phyloP scores from a whole-genome alignment of 2,113 vertebrate species.

The Edolisoma coerulescens region DNA sequence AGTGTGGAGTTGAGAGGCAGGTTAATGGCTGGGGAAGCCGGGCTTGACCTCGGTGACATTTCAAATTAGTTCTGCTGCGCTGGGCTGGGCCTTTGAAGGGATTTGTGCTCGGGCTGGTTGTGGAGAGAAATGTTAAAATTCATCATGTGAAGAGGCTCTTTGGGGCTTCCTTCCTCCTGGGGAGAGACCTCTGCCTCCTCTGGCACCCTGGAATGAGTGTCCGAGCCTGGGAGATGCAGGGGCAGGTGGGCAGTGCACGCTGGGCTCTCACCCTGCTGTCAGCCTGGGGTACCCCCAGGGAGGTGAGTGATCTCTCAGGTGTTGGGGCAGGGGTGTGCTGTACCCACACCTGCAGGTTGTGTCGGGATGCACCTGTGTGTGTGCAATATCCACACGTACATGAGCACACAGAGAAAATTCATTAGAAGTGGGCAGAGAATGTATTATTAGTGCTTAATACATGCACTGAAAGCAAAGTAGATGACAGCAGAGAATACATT shows the following conservation, averaged over 20 bases:
- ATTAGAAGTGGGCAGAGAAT: background rate
- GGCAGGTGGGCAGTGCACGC: background rate
- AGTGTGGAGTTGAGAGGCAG: constrained; percentile 56
- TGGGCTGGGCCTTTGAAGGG: constrained; percentile 66
- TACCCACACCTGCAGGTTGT: background rate
- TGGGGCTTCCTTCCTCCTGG: background rate
- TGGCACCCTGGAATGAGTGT: background rate
- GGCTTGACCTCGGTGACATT: constrained; percentile 73
- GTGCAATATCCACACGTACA: background rate
- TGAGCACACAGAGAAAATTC: background rate
- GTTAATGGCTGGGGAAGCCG: constrained; percentile 47
- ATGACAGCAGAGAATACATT: background rate
- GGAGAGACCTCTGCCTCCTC: background rate
- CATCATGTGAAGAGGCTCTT: background rate
- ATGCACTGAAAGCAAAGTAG: background rate
- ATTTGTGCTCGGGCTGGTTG: background rate
- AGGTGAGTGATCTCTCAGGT: background rate
- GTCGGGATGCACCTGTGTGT: background rate
- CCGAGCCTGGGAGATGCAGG: background rate
- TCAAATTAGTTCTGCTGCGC: constrained; percentile 76
- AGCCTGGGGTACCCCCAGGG: background rate
- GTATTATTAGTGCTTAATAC: background rate
- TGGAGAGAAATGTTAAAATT: constrained; percentile 18
- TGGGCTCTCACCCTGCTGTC: background rate
- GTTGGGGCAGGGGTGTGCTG: background rate